Conservation (phyloP, 2,888 invertebrate species). For the Podotricha telesiphe region DNA sequence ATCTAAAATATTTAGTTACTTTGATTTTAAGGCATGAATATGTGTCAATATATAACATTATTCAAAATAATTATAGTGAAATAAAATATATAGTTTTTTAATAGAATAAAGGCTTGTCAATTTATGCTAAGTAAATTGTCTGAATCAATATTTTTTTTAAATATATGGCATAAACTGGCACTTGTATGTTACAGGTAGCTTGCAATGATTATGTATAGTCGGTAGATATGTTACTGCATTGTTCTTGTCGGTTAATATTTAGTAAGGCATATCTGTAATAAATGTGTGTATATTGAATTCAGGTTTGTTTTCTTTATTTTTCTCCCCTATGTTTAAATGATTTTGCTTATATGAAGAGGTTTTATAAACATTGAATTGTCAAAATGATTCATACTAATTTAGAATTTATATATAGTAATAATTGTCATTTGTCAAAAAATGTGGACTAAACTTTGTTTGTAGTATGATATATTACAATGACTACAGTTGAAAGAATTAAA, state of each 20-base stretch:
- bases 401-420: no score
- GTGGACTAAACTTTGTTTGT: no score
- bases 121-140: conserved; percentile 24
- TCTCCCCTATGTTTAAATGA: neutral
- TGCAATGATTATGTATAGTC: conserved; percentile 38
- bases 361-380: no score
- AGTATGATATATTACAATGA: no score
- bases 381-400: no score
- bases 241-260: conserved; percentile 76
- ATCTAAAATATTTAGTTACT: neutral
- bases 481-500: neutral
- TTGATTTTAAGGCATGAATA: conserved; percentile 10
- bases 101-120: conserved; percentile 29
- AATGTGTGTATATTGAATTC: conserved; percentile 78
- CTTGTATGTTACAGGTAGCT: conserved; percentile 38
- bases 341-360: neutral
- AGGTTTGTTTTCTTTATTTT: conserved; percentile 47
- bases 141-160: conserved; percentile 23
- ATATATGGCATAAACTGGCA: conserved; percentile 28
- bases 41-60: conserved; percentile 19
- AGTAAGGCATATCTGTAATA: conserved; percentile 81
- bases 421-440: no score
- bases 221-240: conserved; percentile 64
- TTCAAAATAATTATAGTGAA: neutral
- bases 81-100: conserved; percentile 21